Base-by-base conservation (phyloP, 1,140 invertebrate genomes). In the Rhyacophila brunnea region DNA sequence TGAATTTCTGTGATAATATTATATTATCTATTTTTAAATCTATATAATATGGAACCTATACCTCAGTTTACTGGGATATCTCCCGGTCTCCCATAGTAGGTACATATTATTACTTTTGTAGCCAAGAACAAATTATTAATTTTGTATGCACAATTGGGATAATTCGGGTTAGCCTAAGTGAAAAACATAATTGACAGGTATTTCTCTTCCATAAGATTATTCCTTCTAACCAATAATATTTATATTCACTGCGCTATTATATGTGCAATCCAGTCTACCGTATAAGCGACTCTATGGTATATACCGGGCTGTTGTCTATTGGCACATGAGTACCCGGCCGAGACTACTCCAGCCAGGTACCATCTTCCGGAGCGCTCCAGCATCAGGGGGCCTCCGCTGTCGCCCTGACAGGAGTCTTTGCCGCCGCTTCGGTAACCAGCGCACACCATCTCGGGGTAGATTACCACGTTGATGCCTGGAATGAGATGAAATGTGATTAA, bases 401-500 rank as follows among this genome's bases (percentile, higher is more conserved):
- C 91, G 0, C 91, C 91, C 80, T 92, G 81, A 62, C 81, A 78
- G 49, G 80, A 82, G 68, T 83, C 82, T 66, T 93, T 90, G 5
- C 93, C 93, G 2, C 95, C 95, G 15, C 88, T 87, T 58, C 91
- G 82, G 72, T 97, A 96, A 1, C 95, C 95, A 4, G 95, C 95
- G 74, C 95, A 98, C 73, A 98, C 87, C 95, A 98, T 98, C 77
- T 96, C 93, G 54, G 94, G 92, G 71, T 95, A 93, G 67, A 96
- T 96, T 6, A 94, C 87, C 32, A 96, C 93, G 71, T 95, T 93
- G 66, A 96, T 96, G 50, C 77, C 77, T 79, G 71, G 13, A 76
- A 74, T 17, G n/a, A 40, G 5, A 40, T n/a, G n/a, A n/a, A n/a
- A n/a, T n/a, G n/a, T n/a, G n/a, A 35, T 35, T 35, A 35, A 35